Evolutionary conservation across 2,113 vertebrate genomes (phyloP), one percentile per base, ranked within the genome.

Genomic region (Chascanopsetta lugubris): DNA sequence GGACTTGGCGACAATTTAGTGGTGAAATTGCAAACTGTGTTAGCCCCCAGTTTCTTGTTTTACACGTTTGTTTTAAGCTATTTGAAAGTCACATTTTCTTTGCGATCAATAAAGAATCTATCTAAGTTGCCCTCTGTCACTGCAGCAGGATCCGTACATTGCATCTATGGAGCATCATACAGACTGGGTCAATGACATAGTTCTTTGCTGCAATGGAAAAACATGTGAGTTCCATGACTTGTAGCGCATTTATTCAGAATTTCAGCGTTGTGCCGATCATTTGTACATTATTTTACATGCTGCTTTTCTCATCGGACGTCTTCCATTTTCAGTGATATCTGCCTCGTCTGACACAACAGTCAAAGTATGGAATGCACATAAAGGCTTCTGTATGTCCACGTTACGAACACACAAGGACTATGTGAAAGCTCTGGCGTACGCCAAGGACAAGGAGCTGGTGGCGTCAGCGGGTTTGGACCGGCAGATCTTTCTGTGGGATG

Each of bases 321-420:
- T 0, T 34, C 38, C 21, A 2, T 69, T 73, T 61, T 61, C 50
- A 99, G 97, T 99, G 87, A 99, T 99, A 91, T 99, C 97, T 69
- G 97, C 97, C 30, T 98, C 97, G 40, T 99, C 97, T 1, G 97
- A 99, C 75, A 99, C 97, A 1, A 99, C 97, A 36, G 96, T 99
- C 34, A 99, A 99, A 93, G 97, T 99, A 20, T 99, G 97, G 97
- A 99, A 99, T n/a, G 97, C 97, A 4, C 97, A 99, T 72, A 99
- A 99, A 86, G 97, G 97, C 6, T 99, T 99, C 91, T 99, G 97
- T 79, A 99, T 99, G 97, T 99, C 97, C 5, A 99, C 97, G 70
- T 92, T 99, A 93, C 94, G 97, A 85, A 99, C 97, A 0, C 97
- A 99, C 82, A 99, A 99, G 93, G 97, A 99, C 87, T 99, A 99